These are phyloP conservation scores for Hydrophis major DNA, from an alignment of 2,797 vertebrate species.

Conservation along the genomic window DNA sequence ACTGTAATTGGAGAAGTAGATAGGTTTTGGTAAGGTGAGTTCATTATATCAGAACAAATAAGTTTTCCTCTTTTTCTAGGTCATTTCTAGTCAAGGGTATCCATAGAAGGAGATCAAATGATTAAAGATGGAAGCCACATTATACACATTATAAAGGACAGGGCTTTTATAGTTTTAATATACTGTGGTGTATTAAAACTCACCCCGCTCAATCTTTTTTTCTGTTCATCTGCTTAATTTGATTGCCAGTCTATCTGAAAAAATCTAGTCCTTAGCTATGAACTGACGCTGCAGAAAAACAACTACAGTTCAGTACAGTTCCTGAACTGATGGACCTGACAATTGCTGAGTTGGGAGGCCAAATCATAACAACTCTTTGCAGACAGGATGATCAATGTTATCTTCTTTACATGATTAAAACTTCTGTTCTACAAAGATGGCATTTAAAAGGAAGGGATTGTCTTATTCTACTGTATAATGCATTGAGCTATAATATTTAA, in stretches of 20 bases:
- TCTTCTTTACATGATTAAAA: background rate
- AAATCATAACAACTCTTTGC: background rate
- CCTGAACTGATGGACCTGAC: background rate
- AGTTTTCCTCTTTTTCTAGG: background rate
- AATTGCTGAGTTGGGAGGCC: background rate
- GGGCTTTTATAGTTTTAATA: background rate
- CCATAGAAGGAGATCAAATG: background rate
- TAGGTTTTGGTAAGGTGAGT: background rate
- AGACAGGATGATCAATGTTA: background rate
- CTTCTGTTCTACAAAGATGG: background rate
- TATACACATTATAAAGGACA: background rate
- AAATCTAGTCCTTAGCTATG: background rate
- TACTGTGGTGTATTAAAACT: no score
- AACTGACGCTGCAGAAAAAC: background rate
- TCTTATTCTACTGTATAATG: slow-evolving; percentile 24
- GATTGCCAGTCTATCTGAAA: background rate
- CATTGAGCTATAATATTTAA: slow-evolving; percentile 45
- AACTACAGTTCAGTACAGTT: background rate
- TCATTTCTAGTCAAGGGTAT: background rate
- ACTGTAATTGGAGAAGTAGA: background rate
- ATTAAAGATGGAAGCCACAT: background rate
- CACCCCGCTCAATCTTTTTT: background rate
- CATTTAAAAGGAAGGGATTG: slow-evolving; percentile 13
- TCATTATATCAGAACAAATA: background rate
- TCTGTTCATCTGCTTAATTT: background rate